A percentile compares a stretch with the other conserved stretches of the same genome.
Conservation (phyloP, 2,797 vertebrate species). For the Malurus leucopterus region DNA sequence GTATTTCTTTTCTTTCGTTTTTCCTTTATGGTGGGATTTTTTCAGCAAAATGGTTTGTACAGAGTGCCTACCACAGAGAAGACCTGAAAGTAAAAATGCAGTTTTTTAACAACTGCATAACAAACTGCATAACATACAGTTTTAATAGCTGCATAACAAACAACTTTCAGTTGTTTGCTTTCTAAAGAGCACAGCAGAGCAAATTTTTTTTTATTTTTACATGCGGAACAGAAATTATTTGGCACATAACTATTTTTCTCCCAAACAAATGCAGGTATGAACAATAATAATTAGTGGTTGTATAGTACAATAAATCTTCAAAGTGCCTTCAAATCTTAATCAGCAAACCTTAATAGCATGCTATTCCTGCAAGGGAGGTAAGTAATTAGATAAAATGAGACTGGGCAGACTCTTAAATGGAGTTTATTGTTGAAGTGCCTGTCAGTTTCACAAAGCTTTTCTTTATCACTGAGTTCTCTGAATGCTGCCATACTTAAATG, state of each 20-base stretch:
- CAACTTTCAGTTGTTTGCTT: neutral
- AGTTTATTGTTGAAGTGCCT: slow-evolving; percentile 19
- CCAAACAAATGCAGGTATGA: neutral
- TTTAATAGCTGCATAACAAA: too few relatives aligned
- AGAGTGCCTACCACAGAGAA: neutral
- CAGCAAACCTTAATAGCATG: slow-evolving; percentile 29
- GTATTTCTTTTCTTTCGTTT: neutral
- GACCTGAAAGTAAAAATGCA: neutral
- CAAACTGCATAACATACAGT: too few relatives aligned
- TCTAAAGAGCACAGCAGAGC: neutral
- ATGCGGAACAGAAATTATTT: neutral
- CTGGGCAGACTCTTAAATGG: slow-evolving; percentile 16
- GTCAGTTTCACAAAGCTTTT: slow-evolving; percentile 26
- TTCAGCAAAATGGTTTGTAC: neutral
- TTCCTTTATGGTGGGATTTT: neutral
- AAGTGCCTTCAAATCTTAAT: slow-evolving; percentile 50
- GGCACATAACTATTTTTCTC: neutral
- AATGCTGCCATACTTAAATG: neutral
- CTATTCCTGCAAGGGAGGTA: slow-evolving; percentile 20
- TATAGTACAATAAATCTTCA: slow-evolving; percentile 37
- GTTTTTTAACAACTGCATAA: too few relatives aligned
- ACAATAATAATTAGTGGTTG: slow-evolving; percentile 51
- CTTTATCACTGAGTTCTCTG: slow-evolving; percentile 6
- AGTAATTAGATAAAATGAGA: slow-evolving; percentile 48
- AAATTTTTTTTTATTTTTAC: neutral